Evolutionary conservation across 1,140 invertebrate genomes (phyloP).

Genomic region (Leptinotarsa defecta): DNA sequence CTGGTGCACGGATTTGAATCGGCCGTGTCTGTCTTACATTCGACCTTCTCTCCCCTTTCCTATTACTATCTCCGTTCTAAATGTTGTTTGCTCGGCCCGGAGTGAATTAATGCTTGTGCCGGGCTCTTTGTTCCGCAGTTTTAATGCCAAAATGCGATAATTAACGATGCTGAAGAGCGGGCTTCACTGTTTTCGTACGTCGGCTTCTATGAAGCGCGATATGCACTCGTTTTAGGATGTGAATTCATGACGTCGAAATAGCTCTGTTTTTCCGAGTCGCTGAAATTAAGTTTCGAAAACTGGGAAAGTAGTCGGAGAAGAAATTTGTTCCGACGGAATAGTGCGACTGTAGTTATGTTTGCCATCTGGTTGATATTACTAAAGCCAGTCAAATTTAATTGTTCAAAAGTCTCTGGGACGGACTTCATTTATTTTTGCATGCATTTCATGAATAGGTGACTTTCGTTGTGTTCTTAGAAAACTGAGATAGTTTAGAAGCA

Average conservation of each 20-base stretch:
- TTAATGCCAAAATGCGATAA: conserved; percentile 8
- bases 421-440: too few species aligned
- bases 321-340: neutral
- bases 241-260: neutral
- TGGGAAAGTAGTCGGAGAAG: neutral
- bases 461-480: too few species aligned
- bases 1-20: neutral
- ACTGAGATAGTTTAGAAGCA: too few species aligned
- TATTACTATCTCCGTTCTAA: neutral
- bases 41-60: neutral
- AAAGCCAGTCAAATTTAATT: too few species aligned
- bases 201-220: conserved; percentile 7
- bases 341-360: too few species aligned
- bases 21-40: neutral
- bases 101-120: conserved; percentile 5
- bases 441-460: too few species aligned
- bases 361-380: too few species aligned
- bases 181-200: neutral
- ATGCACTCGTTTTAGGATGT: neutral
- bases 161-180: conserved; percentile 1
- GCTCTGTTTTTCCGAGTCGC: neutral
- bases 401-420: too few species aligned
- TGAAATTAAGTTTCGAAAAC: neutral
- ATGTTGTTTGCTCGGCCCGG: neutral
- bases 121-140: conserved; percentile 7